Base-by-base conservation (phyloP, 2,113 vertebrate genomes). In the Halcyon senegalensis region DNA sequence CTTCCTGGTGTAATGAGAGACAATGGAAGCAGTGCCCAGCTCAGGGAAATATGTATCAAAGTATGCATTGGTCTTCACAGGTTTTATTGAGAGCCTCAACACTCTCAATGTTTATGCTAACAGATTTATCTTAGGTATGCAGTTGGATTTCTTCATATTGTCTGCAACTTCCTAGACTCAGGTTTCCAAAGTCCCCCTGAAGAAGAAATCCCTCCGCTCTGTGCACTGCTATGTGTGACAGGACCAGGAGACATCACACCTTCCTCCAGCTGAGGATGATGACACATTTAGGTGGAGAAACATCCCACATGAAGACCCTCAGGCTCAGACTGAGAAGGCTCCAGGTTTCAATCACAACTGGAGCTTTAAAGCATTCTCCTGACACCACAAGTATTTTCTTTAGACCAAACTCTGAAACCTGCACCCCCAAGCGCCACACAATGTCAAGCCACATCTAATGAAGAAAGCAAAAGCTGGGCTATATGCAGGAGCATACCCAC, bases 401-500 rank as follows among this genome's bases (percentile, higher is more conserved):
- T 60, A 83, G 59, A 63, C 5, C 24, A 77, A 28, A 58, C 41
- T 30, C 59, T 59, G 11, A 44, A 74, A 50, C 30, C 8, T 1
- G 1, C 18, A 25, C 9, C 51, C 4, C 37, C 13, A 9, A 5
- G 13, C 51, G 51, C 70, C 48, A 43, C 43, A 24, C 17, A 25
- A n/a, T 1, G 35, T 8, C 78, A 85, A 85, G 39, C 51, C 27
- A 37, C 1, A 1, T 46, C 43, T 67, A 35, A 74, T 24, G 21
- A 43, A 30, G 74, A 21, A 31, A 67, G 39, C 43, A 80, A 64
- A 80, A 64, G 35, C 20, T 55, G 67, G 46, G 58, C 82, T 55
- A 1, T 6, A 16, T 16, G 50, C 66, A 46, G 69, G 28, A 48
- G 8, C 46, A n/a, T 13, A 41, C 1, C 0, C 0, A 3, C 23